Conservation (phyloP, 1,140 invertebrate species). For the Scaptomyza hsui region DNA sequence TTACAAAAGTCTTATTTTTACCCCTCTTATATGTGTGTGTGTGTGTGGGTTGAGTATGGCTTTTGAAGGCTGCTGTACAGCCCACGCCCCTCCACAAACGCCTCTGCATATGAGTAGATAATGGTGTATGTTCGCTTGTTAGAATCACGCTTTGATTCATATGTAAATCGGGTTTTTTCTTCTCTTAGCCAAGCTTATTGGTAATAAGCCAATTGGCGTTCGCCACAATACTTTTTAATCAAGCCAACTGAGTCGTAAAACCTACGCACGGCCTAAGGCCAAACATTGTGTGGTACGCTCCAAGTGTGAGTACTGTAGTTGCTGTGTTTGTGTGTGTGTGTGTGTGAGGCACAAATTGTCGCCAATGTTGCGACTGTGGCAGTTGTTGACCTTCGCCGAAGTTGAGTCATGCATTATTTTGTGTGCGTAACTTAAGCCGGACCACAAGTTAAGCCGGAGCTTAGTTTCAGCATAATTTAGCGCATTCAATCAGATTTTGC, state of each 20-base stretch:
- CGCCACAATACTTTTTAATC: slow-evolving; percentile 71
- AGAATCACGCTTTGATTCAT: slow-evolving; percentile 62
- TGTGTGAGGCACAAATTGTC: slow-evolving; percentile 56
- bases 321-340: slow-evolving; percentile 26
- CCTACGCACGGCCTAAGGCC: slow-evolving; percentile 75
- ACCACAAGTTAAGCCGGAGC: slow-evolving; percentile 21
- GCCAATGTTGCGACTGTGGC: slow-evolving; percentile 61
- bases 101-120: slow-evolving; percentile 53
- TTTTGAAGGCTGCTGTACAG: slow-evolving; percentile 62
- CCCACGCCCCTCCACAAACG: slow-evolving; percentile 62
- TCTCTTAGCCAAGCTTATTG: slow-evolving; percentile 57
- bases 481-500: slow-evolving; percentile 6
- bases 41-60: slow-evolving; percentile 21
- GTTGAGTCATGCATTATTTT: slow-evolving; percentile 59
- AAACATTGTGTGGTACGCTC: slow-evolving; percentile 57
- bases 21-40: slow-evolving; percentile 18
- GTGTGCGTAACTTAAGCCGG: slow-evolving; percentile 49
- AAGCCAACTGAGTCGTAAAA: slow-evolving; percentile 59
- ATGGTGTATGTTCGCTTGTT: slow-evolving; percentile 64
- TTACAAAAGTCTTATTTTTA: slow-evolving; percentile 53
- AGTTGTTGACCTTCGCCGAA: slow-evolving; percentile 68
- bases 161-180: slow-evolving; percentile 61
- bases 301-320: slow-evolving; percentile 34
- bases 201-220: slow-evolving; percentile 79
- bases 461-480: slow-evolving; percentile 27